Evolutionary conservation across 2,888 invertebrate genomes (phyloP), one percentile per base, ranked within the genome.

Genomic region (Callimorpha dominula): DNA sequence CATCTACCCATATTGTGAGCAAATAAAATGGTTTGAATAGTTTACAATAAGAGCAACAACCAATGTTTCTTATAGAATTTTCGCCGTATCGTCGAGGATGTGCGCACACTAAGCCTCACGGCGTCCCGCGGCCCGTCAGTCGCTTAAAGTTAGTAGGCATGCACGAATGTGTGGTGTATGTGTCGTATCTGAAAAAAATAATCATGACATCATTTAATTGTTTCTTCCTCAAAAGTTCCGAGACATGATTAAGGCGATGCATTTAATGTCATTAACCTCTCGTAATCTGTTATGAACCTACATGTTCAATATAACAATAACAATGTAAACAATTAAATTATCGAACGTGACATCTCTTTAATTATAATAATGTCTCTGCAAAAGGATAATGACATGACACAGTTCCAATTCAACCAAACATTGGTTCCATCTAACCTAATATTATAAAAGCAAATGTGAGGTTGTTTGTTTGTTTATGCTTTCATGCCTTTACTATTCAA

Each of bases 211-310:
- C 12, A 31, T 60, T 20, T 60, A 31, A 60, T 60, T 31, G 6
- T 31, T 60, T 68, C 31, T 31, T 46, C 46, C 60, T 60, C 62
- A 62, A 42, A n/a, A 15, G 12, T 62, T 42, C 63, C 71, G 49
- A 52, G 66, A 62, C 42, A 50, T 31, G 60, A 60, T 49, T 71
- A 57, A 46, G 31, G 20, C 43, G 42, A 52, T 65, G 65, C 57
- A 65, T 54, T 17, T 62, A 62, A 71, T 43, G 71, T 71, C 71
- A n/a, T 71, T 67, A 67, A 67, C 71, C 71, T 63, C 6, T 40
- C 4, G 31, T 46, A 54, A 71, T 67, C 62, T 67, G 50, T 65
- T 46, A 69, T 63, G 62, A 69, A 62, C 62, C 69, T 50, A 50
- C 40, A 69, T 63, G 50, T 63, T 60, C 68, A 68, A 68, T 60